Evolutionary conservation across 2,888 invertebrate genomes (phyloP).

Genomic region (Ferrisia virgata): DNA sequence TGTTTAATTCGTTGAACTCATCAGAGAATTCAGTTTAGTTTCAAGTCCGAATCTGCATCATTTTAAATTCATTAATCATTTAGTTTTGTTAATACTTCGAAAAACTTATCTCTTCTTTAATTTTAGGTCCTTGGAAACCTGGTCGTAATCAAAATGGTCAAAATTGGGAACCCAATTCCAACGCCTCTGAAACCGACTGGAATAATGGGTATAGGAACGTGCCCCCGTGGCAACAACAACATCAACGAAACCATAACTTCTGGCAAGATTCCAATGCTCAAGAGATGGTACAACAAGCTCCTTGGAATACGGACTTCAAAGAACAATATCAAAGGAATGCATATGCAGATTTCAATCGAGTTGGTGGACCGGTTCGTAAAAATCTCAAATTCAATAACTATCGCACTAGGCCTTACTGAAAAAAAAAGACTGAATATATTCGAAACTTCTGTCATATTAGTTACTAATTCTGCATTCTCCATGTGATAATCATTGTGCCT

Average conservation of each 20-base stretch:
- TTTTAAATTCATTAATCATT: too few relatives aligned
- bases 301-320: not conserved
- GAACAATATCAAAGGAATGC: not conserved
- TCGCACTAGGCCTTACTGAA: constrained; percentile 2
- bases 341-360: constrained; percentile 26
- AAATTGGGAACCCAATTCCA: too few relatives aligned
- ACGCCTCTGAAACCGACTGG: too few relatives aligned
- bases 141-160: not conserved
- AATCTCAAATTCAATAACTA: not conserved
- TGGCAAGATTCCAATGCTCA: not conserved
- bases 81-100: too few relatives aligned
- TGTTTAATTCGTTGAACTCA: too few relatives aligned
- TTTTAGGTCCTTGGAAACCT: too few relatives aligned
- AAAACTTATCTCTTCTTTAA: too few relatives aligned
- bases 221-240: not conserved
- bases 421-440: constrained; percentile 23
- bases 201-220: not conserved
- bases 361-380: constrained; percentile 22
- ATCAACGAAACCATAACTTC: not conserved
- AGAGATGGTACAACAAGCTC: not conserved
- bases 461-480: not conserved
- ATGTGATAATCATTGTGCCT: not conserved
- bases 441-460: not conserved
- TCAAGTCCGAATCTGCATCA: too few relatives aligned
- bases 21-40: too few relatives aligned